Evolutionary conservation across 1,140 invertebrate genomes (phyloP), one percentile per base, ranked within the genome.

Genomic region (Globodera rostochiensis): DNA sequence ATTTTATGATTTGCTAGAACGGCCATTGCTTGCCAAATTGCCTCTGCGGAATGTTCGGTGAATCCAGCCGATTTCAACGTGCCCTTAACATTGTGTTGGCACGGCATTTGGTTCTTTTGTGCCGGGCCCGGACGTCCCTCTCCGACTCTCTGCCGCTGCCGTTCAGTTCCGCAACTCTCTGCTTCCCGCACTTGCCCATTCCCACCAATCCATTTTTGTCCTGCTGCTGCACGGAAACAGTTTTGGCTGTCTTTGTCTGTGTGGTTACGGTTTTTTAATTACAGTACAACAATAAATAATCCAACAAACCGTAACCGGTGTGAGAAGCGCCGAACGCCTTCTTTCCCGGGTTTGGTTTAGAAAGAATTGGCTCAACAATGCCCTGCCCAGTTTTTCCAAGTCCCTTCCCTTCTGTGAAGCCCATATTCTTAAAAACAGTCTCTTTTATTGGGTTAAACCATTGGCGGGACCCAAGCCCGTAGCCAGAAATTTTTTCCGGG

Each of bases 1-100:
- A 79, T 79, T 79, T 45, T n/a, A n/a, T 69, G 66, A 19, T 79
- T 79, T 4, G 70, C 47, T 6, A 47, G 19, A 53, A 74, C 73
- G 64, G 73, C 64, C 6, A 49, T 36, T 25, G 77, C 77, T 21
- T 53, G 53, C 70, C 73, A 69, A 21, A 71, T 50, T 71, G 78
- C 70, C 67, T 79, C 77, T 21, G 69, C 21, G 8, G 15, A 25
- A 5, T 21, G 45, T 70, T 79, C 50, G 19, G 50, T 6, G 25
- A 57, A n/a, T 7, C 46, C 46, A 9, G 49, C 74, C 49, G 49
- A 6, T 9, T 19, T 46, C 60, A 75, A 21, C 60, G 74, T 13
- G 60, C 60, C 49, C 60, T 6, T 13, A 15, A 75, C 74, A 75
- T 66, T 75, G 60, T 75, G 45, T n/a, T 66, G 9, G 74, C 60